Base-by-base conservation (phyloP, 1,140 invertebrate genomes). In the Temnothorax longispinosus region DNA sequence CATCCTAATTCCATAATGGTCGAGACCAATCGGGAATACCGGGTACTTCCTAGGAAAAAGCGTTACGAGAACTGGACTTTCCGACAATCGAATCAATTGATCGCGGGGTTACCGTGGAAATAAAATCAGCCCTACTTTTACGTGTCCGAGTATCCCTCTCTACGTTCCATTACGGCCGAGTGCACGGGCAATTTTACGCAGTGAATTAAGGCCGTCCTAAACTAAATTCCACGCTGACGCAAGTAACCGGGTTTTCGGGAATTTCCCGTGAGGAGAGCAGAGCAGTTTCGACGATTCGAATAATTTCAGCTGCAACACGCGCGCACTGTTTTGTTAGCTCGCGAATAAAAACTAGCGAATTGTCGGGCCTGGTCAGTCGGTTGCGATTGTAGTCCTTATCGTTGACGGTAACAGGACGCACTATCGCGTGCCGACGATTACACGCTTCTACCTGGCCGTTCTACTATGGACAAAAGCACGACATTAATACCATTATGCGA, bases 371-470 rank as follows among this genome's bases (percentile, higher is more conserved):
- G 74, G 41, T 72, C 64, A 65, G 11, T 69, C 27, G 75, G 32
- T 62, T 72, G 47, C 89, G 86, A 90, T 91, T 91, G 89, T 87
- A 91, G 91, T 89, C 90, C 92, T 93, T 92, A 92, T 92, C 88
- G 87, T 62, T 84, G 71, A 69, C 86, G 82, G 88, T 89, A 93
- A 93, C 91, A 91, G 88, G 91, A 85, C 81, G 86, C 88, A 87
- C 88, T 92, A 89, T 94, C 91, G 93, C 89, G 90, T 92, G 91
- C 77, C 90, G 89, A 90, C 92, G 92, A 94, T 94, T 93, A 92
- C 91, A 92, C 88, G 91, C 90, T 92, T 92, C 38, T 50, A 69
- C 90, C 82, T 89, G 90, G 74, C 87, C 90, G 86, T 91, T 92
- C 88, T 92, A 91, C 88, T 89, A 90, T 92, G 85, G 93, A 90